phyloP scores from a whole-genome alignment of 2,888 invertebrate species.

The Spialia ferax region DNA sequence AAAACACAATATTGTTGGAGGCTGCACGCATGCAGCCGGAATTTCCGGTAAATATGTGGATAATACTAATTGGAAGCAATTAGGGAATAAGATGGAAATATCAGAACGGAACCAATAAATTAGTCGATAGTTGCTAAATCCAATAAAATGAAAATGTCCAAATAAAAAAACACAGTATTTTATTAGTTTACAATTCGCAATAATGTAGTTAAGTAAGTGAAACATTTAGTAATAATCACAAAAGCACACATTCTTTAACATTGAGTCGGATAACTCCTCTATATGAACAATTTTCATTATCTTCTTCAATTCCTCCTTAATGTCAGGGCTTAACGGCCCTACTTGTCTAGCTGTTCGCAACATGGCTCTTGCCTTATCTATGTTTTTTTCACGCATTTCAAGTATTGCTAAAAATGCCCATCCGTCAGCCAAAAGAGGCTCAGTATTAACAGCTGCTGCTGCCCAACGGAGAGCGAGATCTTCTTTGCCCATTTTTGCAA shows the following conservation, averaged over 20 bases:
- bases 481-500: conserved; percentile 60
- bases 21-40: background rate
- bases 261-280: conserved; percentile 61
- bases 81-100: background rate
- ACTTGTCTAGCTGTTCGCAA: conserved; percentile 72
- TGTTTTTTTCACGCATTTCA: conserved; percentile 64
- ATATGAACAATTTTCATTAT: conserved; percentile 59
- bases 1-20: background rate
- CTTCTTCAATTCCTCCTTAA: conserved; percentile 63
- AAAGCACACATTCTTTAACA: conserved; percentile 69
- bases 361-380: conserved; percentile 67
- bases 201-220: background rate
- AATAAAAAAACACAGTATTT: too few relatives aligned
- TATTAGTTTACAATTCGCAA: too few relatives aligned
- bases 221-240: conserved; percentile 60
- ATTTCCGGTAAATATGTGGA: background rate
- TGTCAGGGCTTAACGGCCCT: conserved; percentile 66
- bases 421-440: conserved; percentile 73
- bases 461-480: conserved; percentile 72
- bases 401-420: conserved; percentile 75
- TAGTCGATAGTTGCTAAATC: background rate
- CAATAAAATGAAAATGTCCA: too few relatives aligned
- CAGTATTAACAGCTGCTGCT: conserved; percentile 68
- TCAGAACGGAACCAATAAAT: background rate
- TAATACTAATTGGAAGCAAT: background rate